These are phyloP conservation scores for Seriola aureovittata DNA, from an alignment of 2,113 vertebrate species.

Conservation along the genomic window DNA sequence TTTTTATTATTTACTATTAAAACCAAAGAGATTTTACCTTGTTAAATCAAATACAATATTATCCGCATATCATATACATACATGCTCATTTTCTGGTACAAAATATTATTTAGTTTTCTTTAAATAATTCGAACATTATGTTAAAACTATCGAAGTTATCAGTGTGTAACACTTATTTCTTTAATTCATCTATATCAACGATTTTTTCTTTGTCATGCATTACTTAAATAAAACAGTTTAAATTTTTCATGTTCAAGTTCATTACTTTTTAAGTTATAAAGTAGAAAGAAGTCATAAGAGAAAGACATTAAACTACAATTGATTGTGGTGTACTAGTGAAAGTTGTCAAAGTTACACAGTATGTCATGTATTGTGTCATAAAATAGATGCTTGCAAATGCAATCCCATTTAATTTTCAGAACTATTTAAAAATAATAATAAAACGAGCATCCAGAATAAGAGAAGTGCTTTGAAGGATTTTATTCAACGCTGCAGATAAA, in stretches of 20 bases:
- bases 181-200: no score
- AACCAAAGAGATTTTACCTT: background rate
- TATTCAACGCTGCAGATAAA: constrained; percentile 77
- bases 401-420: background rate
- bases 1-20: background rate
- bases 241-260: background rate
- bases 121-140: background rate
- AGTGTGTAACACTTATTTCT: no score
- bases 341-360: no score
- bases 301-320: background rate
- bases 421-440: background rate
- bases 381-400: background rate
- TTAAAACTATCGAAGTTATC: no score
- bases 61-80: background rate
- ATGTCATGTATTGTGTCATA: background rate
- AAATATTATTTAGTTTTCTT: background rate
- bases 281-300: no score
- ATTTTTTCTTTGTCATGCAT: background rate
- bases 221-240: background rate
- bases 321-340: background rate
- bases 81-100: background rate
- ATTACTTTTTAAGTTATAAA: no score
- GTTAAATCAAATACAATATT: background rate
- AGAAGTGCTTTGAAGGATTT: constrained; percentile 66
- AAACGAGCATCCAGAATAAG: background rate